Evolutionary conservation across 1,140 invertebrate species (phyloP).

Genomic region (Bombyx mandarina): DNA sequence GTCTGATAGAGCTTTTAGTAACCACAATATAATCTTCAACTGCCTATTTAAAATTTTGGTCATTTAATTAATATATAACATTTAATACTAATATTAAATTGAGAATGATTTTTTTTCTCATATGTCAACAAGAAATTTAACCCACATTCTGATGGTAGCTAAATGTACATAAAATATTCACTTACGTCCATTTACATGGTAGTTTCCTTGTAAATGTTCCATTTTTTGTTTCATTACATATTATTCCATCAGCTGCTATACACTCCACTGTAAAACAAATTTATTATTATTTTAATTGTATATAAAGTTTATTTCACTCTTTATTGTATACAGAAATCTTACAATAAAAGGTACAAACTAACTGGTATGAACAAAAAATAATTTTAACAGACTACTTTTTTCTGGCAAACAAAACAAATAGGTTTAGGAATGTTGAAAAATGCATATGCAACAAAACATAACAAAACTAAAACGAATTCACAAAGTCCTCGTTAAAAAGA

Average conservation of each 20-base stretch:
- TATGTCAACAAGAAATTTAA: too few species aligned
- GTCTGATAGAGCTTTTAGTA: not conserved
- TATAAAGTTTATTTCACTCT: not conserved
- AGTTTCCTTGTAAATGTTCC: constrained; percentile 86
- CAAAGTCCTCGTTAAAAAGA: too few species aligned
- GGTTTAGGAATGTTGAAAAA: too few species aligned
- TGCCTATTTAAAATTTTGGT: not conserved
- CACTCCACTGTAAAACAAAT: constrained; percentile 79
- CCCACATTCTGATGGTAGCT: too few species aligned
- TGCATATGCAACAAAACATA: too few species aligned
- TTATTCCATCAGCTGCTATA: constrained; percentile 84
- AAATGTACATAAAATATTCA: constrained; percentile 22
- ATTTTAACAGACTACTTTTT: not conserved
- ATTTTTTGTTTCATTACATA: constrained; percentile 85
- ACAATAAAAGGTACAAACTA: not conserved
- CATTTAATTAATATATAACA: too few species aligned
- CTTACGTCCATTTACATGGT: constrained; percentile 95
- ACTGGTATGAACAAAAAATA: not conserved
- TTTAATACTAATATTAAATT: too few species aligned
- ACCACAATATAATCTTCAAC: not conserved
- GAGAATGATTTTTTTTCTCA: too few species aligned
- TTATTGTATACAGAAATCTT: too few species aligned
- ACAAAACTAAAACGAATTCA: too few species aligned
- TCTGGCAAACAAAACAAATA: not conserved
- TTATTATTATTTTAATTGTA: constrained; percentile 3